Percentiles rank a stretch among this genome's conserved stretches.
These are phyloP conservation scores for Todiramphus saurophagus DNA, from an alignment of 2,113 vertebrate genomes.

Conservation along the genomic window DNA sequence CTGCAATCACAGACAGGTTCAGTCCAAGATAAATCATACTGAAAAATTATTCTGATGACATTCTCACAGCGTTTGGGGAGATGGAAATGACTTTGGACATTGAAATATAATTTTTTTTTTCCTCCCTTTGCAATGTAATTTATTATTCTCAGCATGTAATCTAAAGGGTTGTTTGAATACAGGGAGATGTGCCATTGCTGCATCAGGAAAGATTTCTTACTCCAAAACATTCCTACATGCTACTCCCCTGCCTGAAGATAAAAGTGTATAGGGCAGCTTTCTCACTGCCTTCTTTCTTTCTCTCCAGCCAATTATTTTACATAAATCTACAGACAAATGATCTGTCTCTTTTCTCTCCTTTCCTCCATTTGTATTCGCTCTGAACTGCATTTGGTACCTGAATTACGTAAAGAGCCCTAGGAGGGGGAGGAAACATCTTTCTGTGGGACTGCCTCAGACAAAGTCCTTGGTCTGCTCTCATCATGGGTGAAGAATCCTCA, in stretches of 20 bases:
- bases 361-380: background rate
- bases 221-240: background rate
- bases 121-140: background rate
- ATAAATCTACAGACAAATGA: background rate
- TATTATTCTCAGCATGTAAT: background rate
- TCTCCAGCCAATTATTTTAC: background rate
- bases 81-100: background rate
- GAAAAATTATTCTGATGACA: background rate
- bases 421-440: background rate
- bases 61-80: background rate
- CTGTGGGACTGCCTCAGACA: background rate
- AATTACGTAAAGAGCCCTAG: background rate
- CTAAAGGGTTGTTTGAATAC: background rate
- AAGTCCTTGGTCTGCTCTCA: background rate
- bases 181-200: background rate
- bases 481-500: rapidly evolving
- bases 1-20: background rate
- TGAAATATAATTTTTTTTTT: background rate
- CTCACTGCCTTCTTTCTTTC: background rate
- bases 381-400: background rate
- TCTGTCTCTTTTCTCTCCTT: background rate
- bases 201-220: background rate
- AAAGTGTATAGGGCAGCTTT: background rate
- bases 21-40: background rate
- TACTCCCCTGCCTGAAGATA: background rate